A percentile compares a stretch with the other conserved stretches of the same genome.
Conservation (phyloP, 2,797 vertebrate genomes). For the Bovichtus variegatus region DNA sequence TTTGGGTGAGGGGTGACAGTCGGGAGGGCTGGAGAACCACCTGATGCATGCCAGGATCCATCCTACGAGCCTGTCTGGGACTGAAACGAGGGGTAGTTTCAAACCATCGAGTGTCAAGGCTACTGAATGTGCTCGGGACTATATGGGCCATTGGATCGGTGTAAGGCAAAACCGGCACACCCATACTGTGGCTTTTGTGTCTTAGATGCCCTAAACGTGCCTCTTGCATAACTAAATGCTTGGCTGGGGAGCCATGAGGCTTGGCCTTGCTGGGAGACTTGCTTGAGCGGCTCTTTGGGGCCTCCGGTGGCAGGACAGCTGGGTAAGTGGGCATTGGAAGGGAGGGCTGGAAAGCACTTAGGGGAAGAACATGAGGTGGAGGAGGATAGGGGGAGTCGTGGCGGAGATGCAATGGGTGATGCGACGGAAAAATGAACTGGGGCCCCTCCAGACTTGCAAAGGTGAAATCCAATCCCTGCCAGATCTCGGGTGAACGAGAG, state of each 20-base stretch:
- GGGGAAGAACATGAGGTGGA: constrained; percentile 90
- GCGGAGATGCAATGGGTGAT: constrained; percentile 89
- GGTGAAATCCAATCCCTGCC: constrained; percentile 95
- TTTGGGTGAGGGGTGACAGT: constrained; percentile 98
- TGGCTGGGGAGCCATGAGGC: constrained; percentile 90
- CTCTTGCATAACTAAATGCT: constrained; percentile 98
- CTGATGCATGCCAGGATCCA: constrained; percentile 96
- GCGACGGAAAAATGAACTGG: constrained; percentile 93
- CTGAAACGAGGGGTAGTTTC: constrained; percentile 95
- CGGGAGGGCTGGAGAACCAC: constrained; percentile 98
- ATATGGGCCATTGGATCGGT: constrained; percentile 93
- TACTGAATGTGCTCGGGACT: constrained; percentile 94
- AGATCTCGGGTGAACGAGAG: constrained; percentile 94
- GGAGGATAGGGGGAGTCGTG: constrained; percentile 90
- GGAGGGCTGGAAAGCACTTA: constrained; percentile 87
- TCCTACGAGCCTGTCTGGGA: constrained; percentile 93
- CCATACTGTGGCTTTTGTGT: constrained; percentile 97
- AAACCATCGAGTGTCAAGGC: constrained; percentile 98
- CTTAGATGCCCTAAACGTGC: constrained; percentile 97
- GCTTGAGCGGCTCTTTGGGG: constrained; percentile 91
- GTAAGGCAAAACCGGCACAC: constrained; percentile 99
- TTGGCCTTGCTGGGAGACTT: constrained; percentile 93
- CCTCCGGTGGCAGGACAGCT: constrained; percentile 93
- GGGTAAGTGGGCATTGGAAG: constrained; percentile 93
- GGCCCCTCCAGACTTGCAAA: constrained; percentile 94